These are phyloP conservation scores for Stichodactyla mertensii DNA, from an alignment of 64 coral and sea anemone genomes.

Conservation along the genomic window DNA sequence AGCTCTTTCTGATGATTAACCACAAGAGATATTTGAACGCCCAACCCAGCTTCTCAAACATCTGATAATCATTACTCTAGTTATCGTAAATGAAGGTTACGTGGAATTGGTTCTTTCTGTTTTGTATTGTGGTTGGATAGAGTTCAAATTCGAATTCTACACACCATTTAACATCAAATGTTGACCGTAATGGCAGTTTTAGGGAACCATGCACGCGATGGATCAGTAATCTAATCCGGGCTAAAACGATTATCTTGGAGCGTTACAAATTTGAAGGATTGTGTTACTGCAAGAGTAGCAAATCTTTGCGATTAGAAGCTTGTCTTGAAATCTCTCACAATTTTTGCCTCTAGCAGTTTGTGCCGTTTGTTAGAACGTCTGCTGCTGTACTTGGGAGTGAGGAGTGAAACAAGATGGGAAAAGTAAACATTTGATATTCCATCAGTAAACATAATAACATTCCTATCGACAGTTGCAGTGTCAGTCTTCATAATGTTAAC, in stretches of 20 bases:
- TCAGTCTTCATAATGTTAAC: too few relatives aligned
- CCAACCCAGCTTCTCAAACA: background rate
- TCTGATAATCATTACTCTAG: constrained; percentile 1
- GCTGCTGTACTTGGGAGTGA: too few relatives aligned
- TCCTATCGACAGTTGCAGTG: too few relatives aligned
- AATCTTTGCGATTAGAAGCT: background rate
- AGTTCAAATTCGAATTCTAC: background rate
- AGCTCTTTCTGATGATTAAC: too few relatives aligned
- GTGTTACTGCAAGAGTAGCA: background rate
- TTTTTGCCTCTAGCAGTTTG: too few relatives aligned
- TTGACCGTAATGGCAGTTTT: background rate
- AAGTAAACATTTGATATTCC: too few relatives aligned
- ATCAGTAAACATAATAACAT: too few relatives aligned
- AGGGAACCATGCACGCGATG: background rate
- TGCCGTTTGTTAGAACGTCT: too few relatives aligned
- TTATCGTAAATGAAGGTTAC: background rate
- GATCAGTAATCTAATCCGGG: background rate
- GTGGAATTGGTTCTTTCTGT: background rate
- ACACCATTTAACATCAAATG: background rate
- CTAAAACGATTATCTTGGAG: background rate
- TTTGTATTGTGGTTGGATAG: background rate
- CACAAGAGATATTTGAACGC: background rate
- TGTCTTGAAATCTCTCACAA: too few relatives aligned
- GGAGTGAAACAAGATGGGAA: too few relatives aligned
- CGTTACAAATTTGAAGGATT: background rate